A percentile compares a stretch with the other conserved stretches of the same genome.
phyloP scores from a whole-genome alignment of 1,140 invertebrate genomes.

The Zaprionus tsacasi region DNA sequence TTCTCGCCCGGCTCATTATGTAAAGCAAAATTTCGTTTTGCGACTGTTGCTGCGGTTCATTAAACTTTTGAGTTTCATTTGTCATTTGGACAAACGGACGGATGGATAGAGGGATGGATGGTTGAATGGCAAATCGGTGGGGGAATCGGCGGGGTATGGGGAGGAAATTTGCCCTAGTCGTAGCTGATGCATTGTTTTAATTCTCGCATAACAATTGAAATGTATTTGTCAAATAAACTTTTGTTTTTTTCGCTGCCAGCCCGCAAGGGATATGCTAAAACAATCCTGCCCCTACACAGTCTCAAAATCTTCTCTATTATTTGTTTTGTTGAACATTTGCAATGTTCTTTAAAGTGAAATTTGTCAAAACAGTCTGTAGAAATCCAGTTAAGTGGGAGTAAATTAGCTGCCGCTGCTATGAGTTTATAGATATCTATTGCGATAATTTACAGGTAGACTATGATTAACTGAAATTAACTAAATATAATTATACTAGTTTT shows the following conservation, averaged over 20 bases:
- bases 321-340: slow-evolving; percentile 9
- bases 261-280: slow-evolving; percentile 1
- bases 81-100: slow-evolving; percentile 41
- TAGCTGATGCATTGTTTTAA: slow-evolving; percentile 56
- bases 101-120: background rate
- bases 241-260: slow-evolving; percentile 60
- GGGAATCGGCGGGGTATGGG: background rate
- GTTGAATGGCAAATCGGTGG: background rate
- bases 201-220: slow-evolving; percentile 69
- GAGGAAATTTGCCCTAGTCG: background rate
- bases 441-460: background rate
- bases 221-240: slow-evolving; percentile 78
- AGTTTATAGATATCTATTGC: background rate
- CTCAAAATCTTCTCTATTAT: background rate
- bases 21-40: slow-evolving; percentile 61
- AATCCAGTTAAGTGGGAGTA: background rate
- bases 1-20: slow-evolving; percentile 52
- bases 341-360: slow-evolving; percentile 22
- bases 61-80: slow-evolving; percentile 79
- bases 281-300: no score
- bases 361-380: slow-evolving; percentile 15
- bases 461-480: background rate
- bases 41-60: slow-evolving; percentile 74
- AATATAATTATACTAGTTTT: background rate
- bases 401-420: slow-evolving; percentile 10